Conservation (phyloP, 30 jellyfish, hydroid and myxozoan species). For the Hydractinia symbiolongicarpus region DNA sequence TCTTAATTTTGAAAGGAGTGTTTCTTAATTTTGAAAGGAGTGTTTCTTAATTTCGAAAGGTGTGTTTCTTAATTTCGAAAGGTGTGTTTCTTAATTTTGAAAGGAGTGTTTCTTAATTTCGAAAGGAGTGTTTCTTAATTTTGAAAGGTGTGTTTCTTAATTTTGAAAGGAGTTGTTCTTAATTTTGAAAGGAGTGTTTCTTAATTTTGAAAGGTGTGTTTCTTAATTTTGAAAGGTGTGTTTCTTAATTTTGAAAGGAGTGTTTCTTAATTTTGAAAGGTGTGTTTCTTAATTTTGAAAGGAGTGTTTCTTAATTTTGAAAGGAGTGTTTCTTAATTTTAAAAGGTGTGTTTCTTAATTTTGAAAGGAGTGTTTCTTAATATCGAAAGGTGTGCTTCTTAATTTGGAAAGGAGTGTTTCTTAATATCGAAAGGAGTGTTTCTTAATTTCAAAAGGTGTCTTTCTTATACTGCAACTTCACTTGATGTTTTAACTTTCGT, state of each 20-base stretch:
- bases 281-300: no score
- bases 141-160: conserved; percentile 67
- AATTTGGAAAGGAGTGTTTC: no score
- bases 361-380: conserved; percentile 69
- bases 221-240: conserved; percentile 76
- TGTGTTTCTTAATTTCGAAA: conserved; percentile 63
- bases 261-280: conserved; percentile 86
- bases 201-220: conserved; percentile 68
- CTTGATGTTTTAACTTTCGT: background rate
- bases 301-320: no score
- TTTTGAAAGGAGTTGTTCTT: no score
- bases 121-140: conserved; percentile 64
- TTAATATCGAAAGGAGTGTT: conserved; percentile 57
- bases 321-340: conserved; percentile 56
- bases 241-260: no score
- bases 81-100: no score
- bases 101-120: no score
- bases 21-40: conserved; percentile 73
- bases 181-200: conserved; percentile 67
- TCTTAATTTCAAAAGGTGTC: conserved; percentile 70
- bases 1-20: conserved; percentile 75
- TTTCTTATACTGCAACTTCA: background rate
- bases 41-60: conserved; percentile 66
- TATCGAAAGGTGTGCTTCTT: conserved; percentile 71
- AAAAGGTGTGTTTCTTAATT: conserved; percentile 62